Evolutionary conservation across 2,888 invertebrate species (phyloP), one percentile per base, ranked within the genome.

Genomic region (Mythimna ferrago): DNA sequence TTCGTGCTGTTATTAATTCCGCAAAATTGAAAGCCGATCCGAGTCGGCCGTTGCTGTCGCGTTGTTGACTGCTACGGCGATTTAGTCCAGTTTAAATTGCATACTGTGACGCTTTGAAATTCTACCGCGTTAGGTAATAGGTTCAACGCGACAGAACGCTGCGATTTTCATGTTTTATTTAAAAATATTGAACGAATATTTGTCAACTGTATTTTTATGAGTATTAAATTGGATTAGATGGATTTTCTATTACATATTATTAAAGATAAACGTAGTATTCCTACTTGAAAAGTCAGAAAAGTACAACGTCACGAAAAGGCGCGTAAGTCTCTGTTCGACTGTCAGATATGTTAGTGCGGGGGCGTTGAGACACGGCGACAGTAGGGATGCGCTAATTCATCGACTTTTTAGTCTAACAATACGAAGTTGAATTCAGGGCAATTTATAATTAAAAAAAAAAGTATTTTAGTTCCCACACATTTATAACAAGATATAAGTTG

Each of bases 1-100:
- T 90, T 90, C 89, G 88, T 89, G 89, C 89, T 90, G 92, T 91
- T 92, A 93, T 93, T 93, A 93, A 93, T 93, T 93, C 92, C 87
- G 89, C 90, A 90, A 88, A 93, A 94, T 92, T 93, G 93, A 92
- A 93, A 93, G 91, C 90, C 88, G 91, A 93, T 88, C 89, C 88
- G 87, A 84, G 85, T 84, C 82, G 81, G 78, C 84, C 80, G 87
- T 83, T 85, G 83, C 86, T 81, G 85, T 86, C 82, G 82, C 78
- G 81, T 83, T 86, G 86, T 86, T 86, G 82, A 86, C 78, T 87
- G 76, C 76, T 68, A 69, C 79, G 81, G 73, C 87, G 82, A 86
- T 88, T 89, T 85, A 85, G 86, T 82, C 78, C 84, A 81, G 83
- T 86, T 83, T 81, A 85, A 88, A 89, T 85, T 89, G 84, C 83